phyloP scores from a whole-genome alignment of 2,113 vertebrate species.

The Kryptolebias marmoratus region DNA sequence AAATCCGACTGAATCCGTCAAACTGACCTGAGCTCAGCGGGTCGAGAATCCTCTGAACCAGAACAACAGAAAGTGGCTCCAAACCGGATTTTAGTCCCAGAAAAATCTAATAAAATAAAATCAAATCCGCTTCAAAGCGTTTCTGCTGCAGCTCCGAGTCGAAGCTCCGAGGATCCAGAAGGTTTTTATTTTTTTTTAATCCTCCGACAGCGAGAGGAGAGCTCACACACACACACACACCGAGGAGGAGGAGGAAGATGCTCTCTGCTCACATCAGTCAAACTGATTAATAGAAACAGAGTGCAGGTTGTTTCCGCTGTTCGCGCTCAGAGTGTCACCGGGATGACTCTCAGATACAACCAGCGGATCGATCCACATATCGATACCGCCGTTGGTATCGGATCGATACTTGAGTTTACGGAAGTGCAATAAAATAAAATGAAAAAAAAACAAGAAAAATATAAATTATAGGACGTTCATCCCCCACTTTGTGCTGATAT shows the following conservation, averaged over 20 bases:
- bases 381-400: no score
- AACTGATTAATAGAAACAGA: no score
- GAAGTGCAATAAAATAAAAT: no score
- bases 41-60: constrained; percentile 2
- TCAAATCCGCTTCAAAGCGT: neutral
- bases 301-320: no score
- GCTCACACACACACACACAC: constrained; percentile 4
- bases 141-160: neutral
- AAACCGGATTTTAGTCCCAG: neutral
- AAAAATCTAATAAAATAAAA: no score
- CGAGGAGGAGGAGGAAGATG: constrained; percentile 22
- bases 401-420: no score
- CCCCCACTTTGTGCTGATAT: no score
- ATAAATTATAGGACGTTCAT: no score
- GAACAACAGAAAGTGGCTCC: neutral
- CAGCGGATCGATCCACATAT: no score
- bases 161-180: neutral
- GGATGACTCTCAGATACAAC: no score
- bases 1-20: neutral
- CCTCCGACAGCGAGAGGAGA: constrained; percentile 29
- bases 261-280: neutral
- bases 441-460: no score
- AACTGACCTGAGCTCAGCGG: constrained; percentile 28
- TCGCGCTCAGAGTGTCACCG: no score
- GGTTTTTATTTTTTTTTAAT: constrained; percentile 20